Percentiles rank a stretch among this genome's conserved stretches.
Evolutionary conservation across 2,888 invertebrate genomes (phyloP).

Genomic region (Lochmaea capreae): DNA sequence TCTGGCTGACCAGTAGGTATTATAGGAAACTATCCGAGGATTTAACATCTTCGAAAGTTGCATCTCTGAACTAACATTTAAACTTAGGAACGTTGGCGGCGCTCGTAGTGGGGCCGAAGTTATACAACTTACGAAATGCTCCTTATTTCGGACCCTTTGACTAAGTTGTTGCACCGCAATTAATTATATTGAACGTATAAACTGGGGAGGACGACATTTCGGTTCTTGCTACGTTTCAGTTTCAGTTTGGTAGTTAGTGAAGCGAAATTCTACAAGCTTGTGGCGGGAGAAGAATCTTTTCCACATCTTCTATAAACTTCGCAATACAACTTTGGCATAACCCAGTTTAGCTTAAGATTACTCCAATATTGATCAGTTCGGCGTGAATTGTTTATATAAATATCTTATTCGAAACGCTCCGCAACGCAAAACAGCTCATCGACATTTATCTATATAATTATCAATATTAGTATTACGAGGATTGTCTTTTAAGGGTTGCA

Average conservation of each 20-base stretch:
- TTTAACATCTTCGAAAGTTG: constrained; percentile 63
- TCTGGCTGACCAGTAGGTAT: constrained; percentile 64
- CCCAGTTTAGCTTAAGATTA: neutral
- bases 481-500: no score
- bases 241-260: constrained; percentile 38
- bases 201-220: constrained; percentile 36
- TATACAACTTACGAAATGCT: constrained; percentile 41
- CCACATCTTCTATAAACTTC: constrained; percentile 12
- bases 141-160: constrained; percentile 45
- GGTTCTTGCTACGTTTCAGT: constrained; percentile 43
- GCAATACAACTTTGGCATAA: constrained; percentile 1
- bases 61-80: constrained; percentile 59
- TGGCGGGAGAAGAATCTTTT: constrained; percentile 22
- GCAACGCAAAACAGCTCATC: no score
- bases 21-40: constrained; percentile 65
- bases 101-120: constrained; percentile 25
- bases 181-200: constrained; percentile 45
- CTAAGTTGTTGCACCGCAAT: constrained; percentile 45
- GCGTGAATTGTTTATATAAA: no score
- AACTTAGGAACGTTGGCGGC: constrained; percentile 48
- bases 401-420: no score
- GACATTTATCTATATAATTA: no score
- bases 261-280: constrained; percentile 26
- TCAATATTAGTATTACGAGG: no score
- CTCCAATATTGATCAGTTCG: neutral